Conservation (phyloP, 1,140 invertebrate species). For the Tribolium madens region DNA sequence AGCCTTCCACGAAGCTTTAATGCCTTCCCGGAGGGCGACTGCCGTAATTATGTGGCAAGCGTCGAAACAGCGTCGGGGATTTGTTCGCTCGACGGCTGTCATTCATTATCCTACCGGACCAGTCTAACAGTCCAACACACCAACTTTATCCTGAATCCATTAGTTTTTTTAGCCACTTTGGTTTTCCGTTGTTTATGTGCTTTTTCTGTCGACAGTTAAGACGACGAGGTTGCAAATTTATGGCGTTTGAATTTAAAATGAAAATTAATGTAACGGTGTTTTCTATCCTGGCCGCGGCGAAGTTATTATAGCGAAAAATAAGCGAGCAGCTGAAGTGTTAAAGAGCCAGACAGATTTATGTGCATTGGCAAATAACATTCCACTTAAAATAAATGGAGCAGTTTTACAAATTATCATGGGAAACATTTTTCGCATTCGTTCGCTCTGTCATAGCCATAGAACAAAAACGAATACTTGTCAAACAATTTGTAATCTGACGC, state of each 20-base stretch:
- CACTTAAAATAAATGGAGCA: constrained; percentile 48
- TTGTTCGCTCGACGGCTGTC: constrained; percentile 56
- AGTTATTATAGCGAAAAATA: constrained; percentile 44
- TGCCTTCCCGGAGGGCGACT: constrained; percentile 56
- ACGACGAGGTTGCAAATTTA: constrained; percentile 17
- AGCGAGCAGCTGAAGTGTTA: constrained; percentile 48
- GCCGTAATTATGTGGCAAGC: constrained; percentile 58
- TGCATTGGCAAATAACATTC: constrained; percentile 47
- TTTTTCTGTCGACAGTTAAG: constrained; percentile 10
- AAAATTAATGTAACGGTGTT: constrained; percentile 40
- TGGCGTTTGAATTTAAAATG: constrained; percentile 33
- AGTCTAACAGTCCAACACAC: constrained; percentile 19
- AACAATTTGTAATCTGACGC: constrained; percentile 52
- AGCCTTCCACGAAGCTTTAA: constrained; percentile 51
- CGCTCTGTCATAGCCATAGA: constrained; percentile 48
- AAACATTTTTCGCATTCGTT: constrained; percentile 48
- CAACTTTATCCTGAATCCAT: constrained; percentile 43
- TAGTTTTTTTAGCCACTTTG: constrained; percentile 11
- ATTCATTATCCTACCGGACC: constrained; percentile 53
- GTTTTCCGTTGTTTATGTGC: constrained; percentile 16
- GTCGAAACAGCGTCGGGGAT: constrained; percentile 56
- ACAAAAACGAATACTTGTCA: constrained; percentile 50
- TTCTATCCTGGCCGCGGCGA: constrained; percentile 33
- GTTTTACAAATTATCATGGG: constrained; percentile 55
- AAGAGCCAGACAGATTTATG: constrained; percentile 49